Base-by-base conservation (phyloP, 2,888 invertebrate species). In the Hirtodrosophila alboralis region DNA sequence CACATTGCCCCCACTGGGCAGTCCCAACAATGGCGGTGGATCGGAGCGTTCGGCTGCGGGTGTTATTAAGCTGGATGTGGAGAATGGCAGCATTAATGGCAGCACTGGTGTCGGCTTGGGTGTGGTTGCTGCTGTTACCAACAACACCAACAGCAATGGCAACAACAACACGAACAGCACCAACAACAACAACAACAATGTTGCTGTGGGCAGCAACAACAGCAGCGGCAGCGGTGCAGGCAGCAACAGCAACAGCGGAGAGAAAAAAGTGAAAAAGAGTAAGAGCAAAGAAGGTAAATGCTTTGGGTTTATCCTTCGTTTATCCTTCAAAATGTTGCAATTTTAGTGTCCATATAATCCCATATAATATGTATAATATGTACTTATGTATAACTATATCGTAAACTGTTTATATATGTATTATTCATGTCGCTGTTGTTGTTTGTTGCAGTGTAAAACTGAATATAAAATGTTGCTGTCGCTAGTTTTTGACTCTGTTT, bases 251-350 rank as follows among this genome's bases (percentile, higher is more conserved):
- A 80, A 84, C 59, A 89, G 86, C 37, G 89, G 90, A 68, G 90
- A 90, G 80, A 90, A 90, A 86, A 90, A 90, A 89, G 89, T 88
- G 54, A 90, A 90, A 90, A 90, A 90, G 90, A 90, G 90, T 90
- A 90, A 90, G 90, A 90, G 87, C 84, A 90, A 89, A 89, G 90
- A 90, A 90, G 90, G 90, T 90, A 90, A 90, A 89, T 88, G 64
- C 80, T 73, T 89, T 88, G 87, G 89, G 88, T 89, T 89, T 89
- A 87, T 84, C 89, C 76, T 76, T 83, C 79, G 68, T 64, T 78
- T 52, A n/a, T n/a, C n/a, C n/a, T n/a, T n/a, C n/a, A 62, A 23
- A 72, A 66, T 83, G 62, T 75, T 79, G 70, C 87, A 84, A 78
- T 86, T 86, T 85, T 86, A 86, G 86, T 83, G 66, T 53, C 23